Evolutionary conservation across 2,113 vertebrate genomes (phyloP), one percentile per base, ranked within the genome.

Genomic region (Saccopteryx bilineata): DNA sequence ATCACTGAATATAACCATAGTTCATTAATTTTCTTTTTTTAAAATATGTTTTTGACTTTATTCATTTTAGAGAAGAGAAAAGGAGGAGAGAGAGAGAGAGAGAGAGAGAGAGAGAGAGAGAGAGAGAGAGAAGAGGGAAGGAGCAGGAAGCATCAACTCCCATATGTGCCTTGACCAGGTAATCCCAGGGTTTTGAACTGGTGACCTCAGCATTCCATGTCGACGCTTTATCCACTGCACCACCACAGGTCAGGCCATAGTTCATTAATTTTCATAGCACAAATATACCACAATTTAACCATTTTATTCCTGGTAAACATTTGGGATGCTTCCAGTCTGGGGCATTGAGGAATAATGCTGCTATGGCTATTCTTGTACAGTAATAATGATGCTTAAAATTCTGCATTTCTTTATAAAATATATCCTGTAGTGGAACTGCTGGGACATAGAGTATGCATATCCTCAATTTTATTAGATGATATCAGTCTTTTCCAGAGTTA

Each of bases 401-500:
- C 74, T 83, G 28, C 46, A 92, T 78, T 92, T 94, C 54, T 12
- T 82, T 60, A 52, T 68, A 46, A 75, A 69, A 17, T 71, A 39
- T 50, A 72, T 88, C 72, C 82, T 72, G 23, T 52, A 65, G 28
- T 71, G 11, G 11, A 23, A 74, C 54, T 76, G 31, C 66, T 92
- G 71, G 48, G 26, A 50, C 78, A 80, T 65, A 12, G 60, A 71
- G n/a, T 23, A 60, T 15, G 10, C 10, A 23, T 39, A 88, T 72
- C 54, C 86, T 80, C 50, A 92, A 50, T 92, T 96, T 84, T 86
- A 71, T 24, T 61, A 28, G 71, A 87, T 75, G 79, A 14, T 80
- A 82, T 89, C 31, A 52, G 78, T 78, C 26, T 68, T 94, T 96
- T 89, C 52, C 74, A 87, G 95, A 79, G 63, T 82, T 63, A 31